Conservation (phyloP, 2,888 invertebrate species). For the Napeogenes sylphis region DNA sequence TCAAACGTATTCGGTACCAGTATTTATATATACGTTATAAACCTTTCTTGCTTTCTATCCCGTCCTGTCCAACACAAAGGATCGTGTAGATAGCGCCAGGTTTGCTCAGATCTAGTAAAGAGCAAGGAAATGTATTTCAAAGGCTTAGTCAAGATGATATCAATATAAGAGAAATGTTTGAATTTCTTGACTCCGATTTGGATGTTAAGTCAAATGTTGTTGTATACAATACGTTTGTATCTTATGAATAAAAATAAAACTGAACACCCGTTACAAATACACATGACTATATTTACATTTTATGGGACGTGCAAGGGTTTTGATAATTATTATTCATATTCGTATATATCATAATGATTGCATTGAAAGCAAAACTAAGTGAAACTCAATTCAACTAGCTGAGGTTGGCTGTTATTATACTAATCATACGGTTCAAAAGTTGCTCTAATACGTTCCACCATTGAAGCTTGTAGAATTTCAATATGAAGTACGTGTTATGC, state of each 20-base stretch:
- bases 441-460: neutral
- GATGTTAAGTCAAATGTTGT: constrained; percentile 1
- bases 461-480: constrained; percentile 3
- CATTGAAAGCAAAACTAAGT: too few relatives aligned
- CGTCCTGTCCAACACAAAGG: constrained; percentile 41
- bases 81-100: constrained; percentile 35
- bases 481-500: constrained; percentile 7
- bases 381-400: too few relatives aligned
- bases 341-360: too few relatives aligned
- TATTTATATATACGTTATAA: constrained; percentile 20
- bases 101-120: constrained; percentile 24
- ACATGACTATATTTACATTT: too few relatives aligned
- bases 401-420: too few relatives aligned
- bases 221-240: constrained; percentile 10
- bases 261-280: neutral
- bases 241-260: constrained; percentile 6
- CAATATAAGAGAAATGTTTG: constrained; percentile 13
- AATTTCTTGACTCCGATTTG: constrained; percentile 1
- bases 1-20: neutral
- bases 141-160: constrained; percentile 16
- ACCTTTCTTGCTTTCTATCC: constrained; percentile 29
- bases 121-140: constrained; percentile 22
- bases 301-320: too few relatives aligned
- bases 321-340: too few relatives aligned
- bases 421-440: too few relatives aligned